Evolutionary conservation across 2,888 invertebrate species (phyloP).

Genomic region (Nipponacmea schrenckii): DNA sequence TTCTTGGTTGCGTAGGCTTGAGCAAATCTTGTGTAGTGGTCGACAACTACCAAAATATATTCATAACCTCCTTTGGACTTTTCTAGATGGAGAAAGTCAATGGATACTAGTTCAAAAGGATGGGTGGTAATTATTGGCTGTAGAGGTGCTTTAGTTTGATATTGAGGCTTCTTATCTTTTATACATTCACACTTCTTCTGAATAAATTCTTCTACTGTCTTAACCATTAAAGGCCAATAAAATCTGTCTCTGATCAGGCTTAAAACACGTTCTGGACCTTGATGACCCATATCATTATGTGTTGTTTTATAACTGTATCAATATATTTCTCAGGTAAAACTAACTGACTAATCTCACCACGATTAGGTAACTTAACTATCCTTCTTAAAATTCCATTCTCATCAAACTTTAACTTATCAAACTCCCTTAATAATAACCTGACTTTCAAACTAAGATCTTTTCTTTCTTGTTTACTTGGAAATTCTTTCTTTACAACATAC

Average conservation of each 20-base stretch:
- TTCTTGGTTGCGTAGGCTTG: conserved; percentile 23
- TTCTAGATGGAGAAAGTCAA: conserved; percentile 34
- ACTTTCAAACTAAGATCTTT: too few species aligned
- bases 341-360: conserved; percentile 1
- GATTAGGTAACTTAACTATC: neutral
- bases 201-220: conserved; percentile 17
- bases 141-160: conserved; percentile 18
- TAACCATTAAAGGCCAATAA: too few species aligned
- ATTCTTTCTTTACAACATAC: too few species aligned
- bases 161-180: conserved; percentile 15
- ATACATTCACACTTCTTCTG: conserved; percentile 18
- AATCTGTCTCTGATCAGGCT: conserved; percentile 18
- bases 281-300: conserved; percentile 25
- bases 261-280: conserved; percentile 10
- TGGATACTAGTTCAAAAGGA: conserved; percentile 30
- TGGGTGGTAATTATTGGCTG: conserved; percentile 24
- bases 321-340: conserved; percentile 9
- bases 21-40: conserved; percentile 22
- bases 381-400: neutral
- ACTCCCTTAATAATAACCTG: neutral
- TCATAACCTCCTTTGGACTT: too few species aligned
- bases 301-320: neutral
- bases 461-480: too few species aligned
- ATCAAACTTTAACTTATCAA: neutral
- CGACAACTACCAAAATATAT: conserved; percentile 16